Evolutionary conservation across 30 jellyfish, hydroid and myxozoan genomes (phyloP).

Genomic region (Cassiopea andromeda): DNA sequence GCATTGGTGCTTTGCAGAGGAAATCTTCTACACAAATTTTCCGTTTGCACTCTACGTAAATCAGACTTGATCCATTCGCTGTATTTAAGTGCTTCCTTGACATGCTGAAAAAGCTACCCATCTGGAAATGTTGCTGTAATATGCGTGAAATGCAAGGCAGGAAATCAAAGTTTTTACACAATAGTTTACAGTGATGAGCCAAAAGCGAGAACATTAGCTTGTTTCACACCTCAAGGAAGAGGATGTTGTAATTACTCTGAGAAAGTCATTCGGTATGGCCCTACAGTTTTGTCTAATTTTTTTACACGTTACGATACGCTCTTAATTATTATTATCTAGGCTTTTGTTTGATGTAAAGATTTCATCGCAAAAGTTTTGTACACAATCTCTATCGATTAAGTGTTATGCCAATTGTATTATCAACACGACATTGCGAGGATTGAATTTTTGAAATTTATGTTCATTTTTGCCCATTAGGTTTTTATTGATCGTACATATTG

Average conservation of each 20-base stretch:
- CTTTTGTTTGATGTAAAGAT: too few relatives aligned
- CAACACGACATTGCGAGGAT: too few relatives aligned
- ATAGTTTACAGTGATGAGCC: slow-evolving; percentile 67
- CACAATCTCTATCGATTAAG: too few relatives aligned
- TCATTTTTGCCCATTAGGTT: too few relatives aligned
- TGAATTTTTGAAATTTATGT: too few relatives aligned
- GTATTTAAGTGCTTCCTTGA: slow-evolving; percentile 9
- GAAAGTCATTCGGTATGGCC: not conserved
- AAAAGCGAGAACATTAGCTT: slow-evolving; percentile 66
- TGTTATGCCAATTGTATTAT: too few relatives aligned
- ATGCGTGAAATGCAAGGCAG: slow-evolving; percentile 21
- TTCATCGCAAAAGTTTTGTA: too few relatives aligned
- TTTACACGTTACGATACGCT: not conserved
- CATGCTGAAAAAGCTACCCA: slow-evolving; percentile 52
- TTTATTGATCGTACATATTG: too few relatives aligned
- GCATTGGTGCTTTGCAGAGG: too few relatives aligned
- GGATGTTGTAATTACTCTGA: slow-evolving; percentile 70
- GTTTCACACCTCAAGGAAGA: slow-evolving; percentile 84
- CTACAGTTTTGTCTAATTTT: not conserved
- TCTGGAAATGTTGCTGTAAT: slow-evolving; percentile 77
- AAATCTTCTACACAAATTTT: too few relatives aligned
- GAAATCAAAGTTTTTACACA: slow-evolving; percentile 66
- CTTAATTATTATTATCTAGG: too few relatives aligned
- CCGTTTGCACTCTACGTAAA: too few relatives aligned
- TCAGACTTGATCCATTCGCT: not conserved